Percentiles rank a stretch among this genome's conserved stretches.
Evolutionary conservation across 2,797 vertebrate genomes (phyloP).

Genomic region (Lacerta viridis): DNA sequence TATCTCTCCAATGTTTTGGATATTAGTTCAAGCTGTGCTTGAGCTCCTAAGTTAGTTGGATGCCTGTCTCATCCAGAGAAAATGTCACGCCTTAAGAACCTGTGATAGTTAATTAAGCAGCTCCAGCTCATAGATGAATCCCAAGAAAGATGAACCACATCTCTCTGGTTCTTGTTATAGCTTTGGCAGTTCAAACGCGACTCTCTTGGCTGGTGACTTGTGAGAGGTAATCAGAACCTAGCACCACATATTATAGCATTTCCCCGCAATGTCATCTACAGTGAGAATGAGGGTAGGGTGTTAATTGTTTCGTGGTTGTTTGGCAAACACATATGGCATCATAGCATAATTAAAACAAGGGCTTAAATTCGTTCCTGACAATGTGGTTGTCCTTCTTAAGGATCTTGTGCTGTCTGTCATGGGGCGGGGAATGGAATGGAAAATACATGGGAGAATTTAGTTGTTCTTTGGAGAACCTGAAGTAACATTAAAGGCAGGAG

Average conservation of each 20-base stretch:
- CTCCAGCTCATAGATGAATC: slow-evolving; percentile 11
- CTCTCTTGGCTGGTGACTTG: background rate
- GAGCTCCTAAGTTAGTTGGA: background rate
- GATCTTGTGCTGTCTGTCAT: background rate
- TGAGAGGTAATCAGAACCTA: slow-evolving; percentile 14
- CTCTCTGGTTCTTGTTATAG: background rate
- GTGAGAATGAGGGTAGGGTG: background rate
- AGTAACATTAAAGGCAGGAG: no score
- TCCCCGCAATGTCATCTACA: background rate
- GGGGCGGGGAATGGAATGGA: background rate
- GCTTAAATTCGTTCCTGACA: background rate
- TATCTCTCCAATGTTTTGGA: slow-evolving; percentile 2
- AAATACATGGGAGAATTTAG: background rate
- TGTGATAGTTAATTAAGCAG: background rate
- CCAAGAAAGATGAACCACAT: slow-evolving; percentile 15
- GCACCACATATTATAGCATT: accelerated
- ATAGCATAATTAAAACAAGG: background rate
- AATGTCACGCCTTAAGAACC: background rate
- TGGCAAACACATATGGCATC: background rate
- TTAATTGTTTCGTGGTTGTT: background rate
- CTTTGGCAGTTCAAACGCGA: background rate
- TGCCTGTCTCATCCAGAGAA: background rate
- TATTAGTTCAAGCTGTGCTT: background rate
- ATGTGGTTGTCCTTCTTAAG: background rate
- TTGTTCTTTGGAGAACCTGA: background rate